These are phyloP conservation scores for Sphinx pinastri DNA, from an alignment of 2,888 invertebrate species.

Conservation along the genomic window DNA sequence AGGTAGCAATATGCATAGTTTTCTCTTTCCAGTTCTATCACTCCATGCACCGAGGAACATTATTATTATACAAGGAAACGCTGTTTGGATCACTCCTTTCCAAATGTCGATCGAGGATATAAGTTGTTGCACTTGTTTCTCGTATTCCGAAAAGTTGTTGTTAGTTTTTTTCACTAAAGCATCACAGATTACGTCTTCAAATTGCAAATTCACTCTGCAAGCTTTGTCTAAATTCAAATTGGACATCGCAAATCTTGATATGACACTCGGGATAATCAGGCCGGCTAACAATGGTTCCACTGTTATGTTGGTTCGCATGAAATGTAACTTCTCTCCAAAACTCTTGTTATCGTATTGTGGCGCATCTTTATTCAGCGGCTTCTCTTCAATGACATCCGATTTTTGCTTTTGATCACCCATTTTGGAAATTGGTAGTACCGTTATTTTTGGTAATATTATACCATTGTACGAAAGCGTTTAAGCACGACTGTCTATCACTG, in stretches of 20 bases:
- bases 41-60: conserved; percentile 86
- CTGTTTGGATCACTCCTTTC: conserved; percentile 82
- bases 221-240: conserved; percentile 78
- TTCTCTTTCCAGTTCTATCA: conserved; percentile 83
- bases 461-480: conserved; percentile 46
- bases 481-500: conserved; percentile 49
- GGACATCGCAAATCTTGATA: conserved; percentile 87
- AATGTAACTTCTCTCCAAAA: conserved; percentile 61
- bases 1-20: conserved; percentile 83
- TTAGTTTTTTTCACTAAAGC: conserved; percentile 64
- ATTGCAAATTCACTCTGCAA: conserved; percentile 69
- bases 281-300: conserved; percentile 89
- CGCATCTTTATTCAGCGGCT: conserved; percentile 62
- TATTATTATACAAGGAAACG: conserved; percentile 82
- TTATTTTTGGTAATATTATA: conserved; percentile 39
- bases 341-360: conserved; percentile 59
- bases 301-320: conserved; percentile 84
- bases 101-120: conserved; percentile 84
- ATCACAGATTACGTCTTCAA: conserved; percentile 67
- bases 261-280: conserved; percentile 87
- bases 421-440: conserved; percentile 38
- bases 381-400: conserved; percentile 62
- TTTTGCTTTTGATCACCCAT: conserved; percentile 67
- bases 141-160: conserved; percentile 85
- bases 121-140: conserved; percentile 84